These are phyloP conservation scores for Ephialtes manifestator DNA, from an alignment of 2,888 invertebrate genomes.

Conservation along the genomic window DNA sequence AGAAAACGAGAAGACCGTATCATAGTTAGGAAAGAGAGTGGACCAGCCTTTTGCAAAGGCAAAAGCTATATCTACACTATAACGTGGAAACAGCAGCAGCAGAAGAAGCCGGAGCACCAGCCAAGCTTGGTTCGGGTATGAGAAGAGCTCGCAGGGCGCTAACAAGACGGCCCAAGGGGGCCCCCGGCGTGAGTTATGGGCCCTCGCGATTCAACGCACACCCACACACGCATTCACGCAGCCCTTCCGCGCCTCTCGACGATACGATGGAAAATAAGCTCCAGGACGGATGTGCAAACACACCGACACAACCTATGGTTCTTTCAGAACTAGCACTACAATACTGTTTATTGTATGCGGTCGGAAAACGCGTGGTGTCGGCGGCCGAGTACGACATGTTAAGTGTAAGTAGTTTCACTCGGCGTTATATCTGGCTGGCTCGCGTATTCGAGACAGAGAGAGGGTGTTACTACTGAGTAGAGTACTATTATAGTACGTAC, in stretches of 20 bases:
- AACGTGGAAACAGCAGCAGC: slow-evolving; percentile 37
- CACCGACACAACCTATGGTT: slow-evolving; percentile 7
- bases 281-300: slow-evolving; percentile 36
- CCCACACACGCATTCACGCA: slow-evolving; percentile 49
- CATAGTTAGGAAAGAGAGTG: slow-evolving; percentile 74
- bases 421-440: neutral
- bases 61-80: slow-evolving; percentile 37
- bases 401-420: slow-evolving; percentile 30
- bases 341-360: slow-evolving; percentile 1
- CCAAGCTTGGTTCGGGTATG: slow-evolving; percentile 53
- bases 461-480: slow-evolving; percentile 63
- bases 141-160: slow-evolving; percentile 76
- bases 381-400: neutral
- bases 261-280: slow-evolving; percentile 43
- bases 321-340: slow-evolving; percentile 11
- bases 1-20: slow-evolving; percentile 73
- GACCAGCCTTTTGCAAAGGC: slow-evolving; percentile 26
- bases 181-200: slow-evolving; percentile 82
- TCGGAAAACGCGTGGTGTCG: neutral
- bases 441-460: neutral
- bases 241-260: slow-evolving; percentile 34
- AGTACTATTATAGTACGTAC: slow-evolving; percentile 55
- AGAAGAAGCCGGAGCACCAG: slow-evolving; percentile 24
- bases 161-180: slow-evolving; percentile 82
- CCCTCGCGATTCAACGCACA: slow-evolving; percentile 74